Percentiles rank a stretch among this genome's conserved stretches.
Conservation (phyloP, 1,140 invertebrate species). For the Gerris buenoi region DNA sequence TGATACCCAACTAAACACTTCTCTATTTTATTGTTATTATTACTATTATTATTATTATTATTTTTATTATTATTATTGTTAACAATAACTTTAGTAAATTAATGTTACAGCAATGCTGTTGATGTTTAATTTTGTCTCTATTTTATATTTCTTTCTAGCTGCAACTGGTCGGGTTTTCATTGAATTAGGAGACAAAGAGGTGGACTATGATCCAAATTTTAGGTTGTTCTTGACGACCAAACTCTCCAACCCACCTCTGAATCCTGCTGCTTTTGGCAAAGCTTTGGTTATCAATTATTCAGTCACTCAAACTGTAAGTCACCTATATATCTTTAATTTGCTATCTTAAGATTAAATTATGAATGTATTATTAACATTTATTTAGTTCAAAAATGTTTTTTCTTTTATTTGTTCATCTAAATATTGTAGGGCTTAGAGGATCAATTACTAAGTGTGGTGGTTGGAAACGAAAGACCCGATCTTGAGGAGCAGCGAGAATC, state of each 20-base stretch:
- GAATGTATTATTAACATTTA: too few relatives aligned
- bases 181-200: conserved; percentile 38
- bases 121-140: too few relatives aligned
- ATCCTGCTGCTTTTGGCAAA: conserved; percentile 68
- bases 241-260: conserved; percentile 68
- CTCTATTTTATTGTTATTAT: too few relatives aligned
- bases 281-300: conserved; percentile 81
- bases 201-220: conserved; percentile 76
- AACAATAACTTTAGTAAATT: too few relatives aligned
- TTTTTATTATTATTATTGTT: too few relatives aligned
- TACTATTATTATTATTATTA: background rate
- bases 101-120: too few relatives aligned
- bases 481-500: conserved; percentile 71
- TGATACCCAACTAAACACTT: too few relatives aligned
- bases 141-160: conserved; percentile 36
- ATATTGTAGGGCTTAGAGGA: conserved; percentile 82
- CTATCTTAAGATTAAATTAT: background rate
- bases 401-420: background rate
- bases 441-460: conserved; percentile 72
- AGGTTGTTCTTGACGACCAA: conserved; percentile 77
- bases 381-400: conserved; percentile 5
- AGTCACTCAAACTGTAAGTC: conserved; percentile 57
- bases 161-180: conserved; percentile 41
- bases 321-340: too few relatives aligned
- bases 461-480: conserved; percentile 63